These are phyloP conservation scores for Pteropus alecto DNA, from an alignment of 2,113 vertebrate species.

Conservation along the genomic window DNA sequence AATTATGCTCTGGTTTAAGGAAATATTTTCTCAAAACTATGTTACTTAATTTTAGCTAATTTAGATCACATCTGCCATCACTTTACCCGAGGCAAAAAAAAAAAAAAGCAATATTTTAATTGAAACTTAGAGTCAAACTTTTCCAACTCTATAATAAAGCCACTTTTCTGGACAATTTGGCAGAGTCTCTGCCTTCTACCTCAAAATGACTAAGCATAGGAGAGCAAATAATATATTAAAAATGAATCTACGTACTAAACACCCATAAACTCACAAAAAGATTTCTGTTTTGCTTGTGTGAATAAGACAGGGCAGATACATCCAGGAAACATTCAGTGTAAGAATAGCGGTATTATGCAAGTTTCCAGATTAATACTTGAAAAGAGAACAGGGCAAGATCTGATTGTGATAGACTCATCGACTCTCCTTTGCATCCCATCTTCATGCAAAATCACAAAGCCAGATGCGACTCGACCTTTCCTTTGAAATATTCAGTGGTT, in stretches of 20 bases:
- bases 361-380: neutral
- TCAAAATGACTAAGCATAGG: neutral
- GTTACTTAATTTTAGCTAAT: neutral
- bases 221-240: neutral
- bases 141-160: neutral
- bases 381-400: neutral
- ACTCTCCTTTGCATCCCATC: neutral
- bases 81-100: neutral
- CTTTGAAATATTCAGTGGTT: neutral
- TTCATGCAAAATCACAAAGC: neutral
- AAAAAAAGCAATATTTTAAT: constrained; percentile 7
- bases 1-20: neutral
- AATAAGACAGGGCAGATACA: neutral
- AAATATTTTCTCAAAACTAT: neutral
- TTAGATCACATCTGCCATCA: neutral
- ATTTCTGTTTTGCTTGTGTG: neutral
- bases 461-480: neutral
- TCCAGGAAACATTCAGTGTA: neutral
- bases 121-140: neutral
- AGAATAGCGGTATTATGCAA: neutral
- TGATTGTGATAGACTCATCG: neutral
- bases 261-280: neutral
- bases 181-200: neutral
- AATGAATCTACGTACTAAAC: neutral
- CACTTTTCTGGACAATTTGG: neutral